Evolutionary conservation across 2,113 vertebrate species (phyloP).

Genomic region (Balaenoptera acutorostrata): DNA sequence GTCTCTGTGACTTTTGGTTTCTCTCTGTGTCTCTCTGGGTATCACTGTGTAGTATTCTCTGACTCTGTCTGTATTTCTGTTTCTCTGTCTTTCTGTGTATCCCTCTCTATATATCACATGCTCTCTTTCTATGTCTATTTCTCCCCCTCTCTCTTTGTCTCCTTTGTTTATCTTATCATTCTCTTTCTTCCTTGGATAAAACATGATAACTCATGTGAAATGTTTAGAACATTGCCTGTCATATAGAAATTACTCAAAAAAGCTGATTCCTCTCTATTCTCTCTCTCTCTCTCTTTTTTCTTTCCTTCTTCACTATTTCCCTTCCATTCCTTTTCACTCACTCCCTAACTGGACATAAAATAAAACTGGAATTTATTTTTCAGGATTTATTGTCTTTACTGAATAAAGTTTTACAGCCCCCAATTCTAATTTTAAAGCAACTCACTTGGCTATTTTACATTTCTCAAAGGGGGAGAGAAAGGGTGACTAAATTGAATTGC

Average conservation of each 20-base stretch:
- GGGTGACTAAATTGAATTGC: neutral
- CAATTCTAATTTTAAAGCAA: conserved; percentile 50
- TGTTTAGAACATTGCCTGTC: neutral
- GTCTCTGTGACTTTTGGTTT: neutral
- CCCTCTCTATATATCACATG: neutral
- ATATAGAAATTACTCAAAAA: neutral
- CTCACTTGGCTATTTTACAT: conserved; percentile 29
- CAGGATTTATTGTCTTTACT: conserved; percentile 43
- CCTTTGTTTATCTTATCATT: neutral
- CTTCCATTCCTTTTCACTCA: neutral
- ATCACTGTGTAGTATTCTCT: neutral
- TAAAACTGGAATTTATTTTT: conserved; percentile 60
- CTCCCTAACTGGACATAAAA: conserved; percentile 41
- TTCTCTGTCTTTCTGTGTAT: neutral
- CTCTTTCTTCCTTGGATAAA: neutral
- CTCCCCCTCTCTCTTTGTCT: neutral
- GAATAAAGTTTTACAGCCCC: conserved; percentile 43
- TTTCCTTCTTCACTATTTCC: neutral
- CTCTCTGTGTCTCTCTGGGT: neutral
- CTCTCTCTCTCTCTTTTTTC: neutral
- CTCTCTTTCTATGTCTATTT: neutral
- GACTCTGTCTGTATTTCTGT: neutral
- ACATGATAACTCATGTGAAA: neutral
- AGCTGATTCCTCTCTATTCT: neutral
- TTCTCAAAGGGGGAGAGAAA: neutral